Evolutionary conservation across 1,140 invertebrate genomes (phyloP), one percentile per base, ranked within the genome.

Genomic region (Rhagoletis pomonella): DNA sequence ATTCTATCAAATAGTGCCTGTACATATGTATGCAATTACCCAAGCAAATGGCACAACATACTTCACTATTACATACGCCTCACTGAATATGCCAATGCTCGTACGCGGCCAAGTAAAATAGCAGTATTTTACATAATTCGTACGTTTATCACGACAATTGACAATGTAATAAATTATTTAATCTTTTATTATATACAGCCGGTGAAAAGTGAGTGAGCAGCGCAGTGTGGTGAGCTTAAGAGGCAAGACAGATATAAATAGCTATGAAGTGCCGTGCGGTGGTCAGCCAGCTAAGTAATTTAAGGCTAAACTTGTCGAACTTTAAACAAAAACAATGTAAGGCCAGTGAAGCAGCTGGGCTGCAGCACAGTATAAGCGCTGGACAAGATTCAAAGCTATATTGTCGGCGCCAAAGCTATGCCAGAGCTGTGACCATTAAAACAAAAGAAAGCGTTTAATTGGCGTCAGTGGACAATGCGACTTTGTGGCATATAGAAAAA

Each of bases 121-220:
- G 10, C 39, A 67, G 10, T 10, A 55, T 73, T 42, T 44, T 44
- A 17, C 67, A 73, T 12, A 44, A 14, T n/a, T 14, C 67, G 39
- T 44, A 73, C 67, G 42, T 73, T 73, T 73, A 73, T 73, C 67
- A 73, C 67, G 67, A 73, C 67, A 73, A 44, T 44, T 73, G 67
- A 12, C 44, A 73, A 47, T 17, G 67, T 14, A 73, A 73, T 73
- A 73, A 73, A 73, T 73, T 73, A 47, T 47, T 44, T 14, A 42
- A 44, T 73, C n/a, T 73, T n/a, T 44, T 47, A 1, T 42, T n/a
- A 73, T 47, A 1, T 42, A 44, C 14, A 44, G 12, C 67, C 44
- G 17, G 64, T 7, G 39, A 44, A 73, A 39, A 2, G 42, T 17
- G 42, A 47, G 4, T 44, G 42, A n/a, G 4, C 50, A n/a, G 12